Evolutionary conservation across 2,797 vertebrate genomes (phyloP).

Genomic region (Taeniopygia guttata): DNA sequence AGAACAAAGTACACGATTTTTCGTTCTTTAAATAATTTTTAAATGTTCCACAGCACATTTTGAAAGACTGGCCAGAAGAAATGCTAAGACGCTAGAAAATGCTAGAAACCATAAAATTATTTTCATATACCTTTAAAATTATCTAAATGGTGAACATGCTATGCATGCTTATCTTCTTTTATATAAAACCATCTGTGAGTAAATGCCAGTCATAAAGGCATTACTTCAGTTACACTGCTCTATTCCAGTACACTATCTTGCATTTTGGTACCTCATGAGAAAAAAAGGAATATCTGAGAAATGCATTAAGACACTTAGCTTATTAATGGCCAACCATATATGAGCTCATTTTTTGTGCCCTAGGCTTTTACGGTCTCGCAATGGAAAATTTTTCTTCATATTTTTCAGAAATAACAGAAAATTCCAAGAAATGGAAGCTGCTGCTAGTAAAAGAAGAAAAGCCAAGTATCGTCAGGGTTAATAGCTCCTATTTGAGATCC

Average conservation of each 20-base stretch:
- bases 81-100: not conserved
- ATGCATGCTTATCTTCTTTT: not conserved
- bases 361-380: constrained; percentile 1
- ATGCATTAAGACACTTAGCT: not conserved
- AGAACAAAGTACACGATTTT: not conserved
- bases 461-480: constrained; percentile 25
- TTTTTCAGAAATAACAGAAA: constrained; percentile 76
- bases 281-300: not conserved
- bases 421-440: constrained; percentile 53
- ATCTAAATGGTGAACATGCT: not conserved
- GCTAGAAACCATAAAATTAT: not conserved
- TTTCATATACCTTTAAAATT: constrained; percentile 7
- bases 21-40: not conserved
- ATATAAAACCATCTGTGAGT: not conserved
- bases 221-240: not conserved
- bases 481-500: constrained; percentile 42
- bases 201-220: not conserved
- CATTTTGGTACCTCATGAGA: not conserved
- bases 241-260: not conserved
- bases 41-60: not conserved
- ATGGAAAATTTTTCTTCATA: constrained; percentile 55
- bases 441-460: constrained; percentile 53
- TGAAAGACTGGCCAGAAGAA: not conserved
- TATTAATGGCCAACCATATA: not conserved
- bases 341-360: not conserved